Evolutionary conservation across 2,113 vertebrate genomes (phyloP).

Genomic region (Campylorhamphus procurvoides): DNA sequence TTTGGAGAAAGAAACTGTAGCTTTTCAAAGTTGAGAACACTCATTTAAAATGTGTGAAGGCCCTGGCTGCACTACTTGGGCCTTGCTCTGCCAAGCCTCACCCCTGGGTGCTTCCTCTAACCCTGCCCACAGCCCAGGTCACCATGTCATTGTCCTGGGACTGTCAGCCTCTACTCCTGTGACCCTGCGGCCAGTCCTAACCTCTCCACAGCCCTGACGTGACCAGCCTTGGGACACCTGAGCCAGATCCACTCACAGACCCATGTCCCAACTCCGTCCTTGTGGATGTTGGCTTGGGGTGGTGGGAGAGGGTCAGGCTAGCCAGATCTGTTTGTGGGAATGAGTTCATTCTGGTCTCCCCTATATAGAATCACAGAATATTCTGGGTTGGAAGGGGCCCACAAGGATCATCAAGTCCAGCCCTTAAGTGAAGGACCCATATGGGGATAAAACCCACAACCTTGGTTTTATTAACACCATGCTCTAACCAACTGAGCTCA

Average conservation of each 20-base stretch:
- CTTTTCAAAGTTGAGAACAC: not conserved
- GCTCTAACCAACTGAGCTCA: not conserved
- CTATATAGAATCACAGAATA: not conserved
- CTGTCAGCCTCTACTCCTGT: not conserved
- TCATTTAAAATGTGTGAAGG: not conserved
- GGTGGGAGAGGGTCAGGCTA: not conserved
- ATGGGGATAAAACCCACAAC: accelerated
- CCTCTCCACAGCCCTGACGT: not conserved
- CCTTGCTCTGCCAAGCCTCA: not conserved
- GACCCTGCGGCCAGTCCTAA: not conserved
- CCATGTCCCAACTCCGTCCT: not conserved
- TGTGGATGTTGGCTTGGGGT: not conserved
- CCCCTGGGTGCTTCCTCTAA: accelerated
- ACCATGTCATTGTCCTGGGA: not conserved
- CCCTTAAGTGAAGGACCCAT: not conserved
- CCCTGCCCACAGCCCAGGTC: not conserved
- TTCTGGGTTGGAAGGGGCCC: not conserved
- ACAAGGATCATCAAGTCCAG: not conserved
- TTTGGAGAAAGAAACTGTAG: not conserved
- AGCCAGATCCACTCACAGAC: not conserved
- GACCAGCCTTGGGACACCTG: not conserved
- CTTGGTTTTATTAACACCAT: not conserved
- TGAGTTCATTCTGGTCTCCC: not conserved
- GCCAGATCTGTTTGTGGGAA: not conserved
- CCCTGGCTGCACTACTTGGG: not conserved